Evolutionary conservation across 2,797 vertebrate species (phyloP).

Genomic region (Characodon lateralis): DNA sequence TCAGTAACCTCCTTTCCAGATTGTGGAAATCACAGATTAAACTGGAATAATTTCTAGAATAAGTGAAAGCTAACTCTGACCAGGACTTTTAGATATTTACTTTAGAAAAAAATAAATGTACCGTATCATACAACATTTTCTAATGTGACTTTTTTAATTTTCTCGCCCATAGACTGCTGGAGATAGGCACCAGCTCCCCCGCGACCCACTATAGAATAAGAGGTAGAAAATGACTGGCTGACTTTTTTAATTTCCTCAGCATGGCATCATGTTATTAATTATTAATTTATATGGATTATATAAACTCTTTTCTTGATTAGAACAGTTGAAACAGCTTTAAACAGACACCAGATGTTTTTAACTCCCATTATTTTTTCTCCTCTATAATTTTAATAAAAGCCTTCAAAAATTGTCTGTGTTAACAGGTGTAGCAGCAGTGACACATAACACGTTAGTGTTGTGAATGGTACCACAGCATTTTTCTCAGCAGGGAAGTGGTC

Average conservation of each 20-base stretch:
- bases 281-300: not conserved
- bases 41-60: not conserved
- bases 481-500: constrained; percentile 6
- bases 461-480: constrained; percentile 3
- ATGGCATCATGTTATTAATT: not conserved
- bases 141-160: not conserved
- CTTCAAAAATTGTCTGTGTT: not conserved
- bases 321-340: not conserved
- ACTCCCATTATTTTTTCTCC: not conserved
- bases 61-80: not conserved
- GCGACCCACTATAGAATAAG: too few species aligned
- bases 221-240: too few species aligned
- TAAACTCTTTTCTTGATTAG: not conserved
- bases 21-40: not conserved
- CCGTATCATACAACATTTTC: not conserved
- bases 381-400: not conserved
- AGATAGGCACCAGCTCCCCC: too few species aligned
- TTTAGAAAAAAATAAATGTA: too few species aligned
- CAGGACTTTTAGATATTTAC: not conserved
- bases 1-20: not conserved
- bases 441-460: not conserved
- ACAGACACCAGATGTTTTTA: not conserved
- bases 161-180: too few species aligned
- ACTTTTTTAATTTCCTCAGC: not conserved
- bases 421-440: not conserved